A percentile compares a stretch with the other conserved stretches of the same genome.
phyloP scores from a whole-genome alignment of 2,888 invertebrate genomes.

The Campoplex nolae region DNA sequence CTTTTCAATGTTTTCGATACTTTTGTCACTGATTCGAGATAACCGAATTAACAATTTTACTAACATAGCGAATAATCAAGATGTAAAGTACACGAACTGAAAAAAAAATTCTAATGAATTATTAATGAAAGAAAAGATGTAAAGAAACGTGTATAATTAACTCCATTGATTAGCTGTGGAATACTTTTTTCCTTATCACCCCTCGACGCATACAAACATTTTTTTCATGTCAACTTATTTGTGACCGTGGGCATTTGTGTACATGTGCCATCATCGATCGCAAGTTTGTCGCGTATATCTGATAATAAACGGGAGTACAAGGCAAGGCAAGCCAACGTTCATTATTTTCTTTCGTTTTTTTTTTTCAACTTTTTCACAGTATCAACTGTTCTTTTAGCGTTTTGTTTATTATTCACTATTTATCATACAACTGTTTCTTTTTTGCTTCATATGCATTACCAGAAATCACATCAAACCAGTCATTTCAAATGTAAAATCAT shows the following conservation, averaged over 20 bases:
- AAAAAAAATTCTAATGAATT: constrained; percentile 31
- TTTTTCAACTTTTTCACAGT: constrained; percentile 14
- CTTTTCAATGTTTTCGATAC: neutral
- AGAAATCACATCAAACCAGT: neutral
- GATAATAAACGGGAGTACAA: constrained; percentile 37
- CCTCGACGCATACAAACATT: neutral
- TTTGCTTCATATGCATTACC: neutral
- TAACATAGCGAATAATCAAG: constrained; percentile 16
- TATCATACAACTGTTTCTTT: constrained; percentile 8
- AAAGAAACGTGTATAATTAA: constrained; percentile 19
- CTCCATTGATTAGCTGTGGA: constrained; percentile 23
- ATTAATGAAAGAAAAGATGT: constrained; percentile 27
- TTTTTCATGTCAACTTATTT: neutral
- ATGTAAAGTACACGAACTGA: neutral
- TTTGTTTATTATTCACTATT: constrained; percentile 27
- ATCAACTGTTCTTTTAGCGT: constrained; percentile 12
- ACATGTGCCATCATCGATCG: constrained; percentile 27
- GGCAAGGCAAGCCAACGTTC: constrained; percentile 15
- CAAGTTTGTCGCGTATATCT: constrained; percentile 20
- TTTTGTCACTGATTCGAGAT: neutral
- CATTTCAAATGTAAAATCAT: neutral
- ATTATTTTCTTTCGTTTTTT: constrained; percentile 39
- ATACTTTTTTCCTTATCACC: constrained; percentile 11
- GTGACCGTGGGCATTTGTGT: neutral
- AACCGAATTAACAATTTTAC: neutral